Conservation (phyloP, 1,140 invertebrate genomes). For the Diploscapter pachys region DNA sequence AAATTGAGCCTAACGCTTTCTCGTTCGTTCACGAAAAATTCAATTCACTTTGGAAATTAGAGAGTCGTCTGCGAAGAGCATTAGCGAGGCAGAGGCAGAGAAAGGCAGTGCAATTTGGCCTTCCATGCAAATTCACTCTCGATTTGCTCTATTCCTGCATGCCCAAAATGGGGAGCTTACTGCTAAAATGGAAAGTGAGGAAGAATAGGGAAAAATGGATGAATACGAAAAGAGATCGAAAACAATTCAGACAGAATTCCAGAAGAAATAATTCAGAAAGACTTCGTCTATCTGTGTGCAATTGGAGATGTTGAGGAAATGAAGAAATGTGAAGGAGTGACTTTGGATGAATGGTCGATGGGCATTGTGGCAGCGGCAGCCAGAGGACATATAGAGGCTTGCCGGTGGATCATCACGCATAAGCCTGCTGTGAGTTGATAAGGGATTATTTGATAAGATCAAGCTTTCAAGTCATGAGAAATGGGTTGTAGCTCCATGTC, state of each 20-base stretch:
- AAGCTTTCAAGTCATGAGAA: no score
- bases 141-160: background rate
- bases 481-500: no score
- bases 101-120: no score
- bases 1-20: no score
- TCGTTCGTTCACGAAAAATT: no score
- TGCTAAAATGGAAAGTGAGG: background rate
- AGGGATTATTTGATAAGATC: no score
- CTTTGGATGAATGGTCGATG: no score
- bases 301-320: slow-evolving; percentile 28
- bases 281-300: slow-evolving; percentile 32
- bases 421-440: no score
- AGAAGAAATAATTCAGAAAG: slow-evolving; percentile 24
- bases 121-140: no score
- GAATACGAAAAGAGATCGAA: background rate
- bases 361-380: slow-evolving; percentile 28
- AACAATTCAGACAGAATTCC: background rate
- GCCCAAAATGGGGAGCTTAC: background rate
- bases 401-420: slow-evolving; percentile 22
- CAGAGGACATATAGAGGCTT: slow-evolving; percentile 33
- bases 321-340: background rate
- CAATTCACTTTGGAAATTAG: no score
- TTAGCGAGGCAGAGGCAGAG: no score
- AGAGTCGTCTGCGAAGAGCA: no score
- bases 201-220: background rate